Percentiles rank a stretch among this genome's conserved stretches.
phyloP scores from a whole-genome alignment of 1,140 invertebrate genomes.

The Macrotrachela quadricornifera region DNA sequence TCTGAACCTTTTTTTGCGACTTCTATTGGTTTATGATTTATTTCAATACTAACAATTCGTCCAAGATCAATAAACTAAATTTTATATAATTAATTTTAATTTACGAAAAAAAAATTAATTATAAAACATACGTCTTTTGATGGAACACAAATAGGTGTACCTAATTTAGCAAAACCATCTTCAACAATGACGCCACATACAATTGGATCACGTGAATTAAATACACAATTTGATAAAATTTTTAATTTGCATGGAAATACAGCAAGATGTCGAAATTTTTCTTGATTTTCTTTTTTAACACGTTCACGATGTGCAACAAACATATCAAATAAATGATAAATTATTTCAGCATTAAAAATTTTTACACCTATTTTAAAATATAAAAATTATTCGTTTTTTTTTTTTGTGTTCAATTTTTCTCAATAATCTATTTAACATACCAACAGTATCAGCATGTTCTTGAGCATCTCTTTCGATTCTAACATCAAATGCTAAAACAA shows the following conservation, averaged over 20 bases:
- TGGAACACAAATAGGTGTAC: slow-evolving; percentile 87
- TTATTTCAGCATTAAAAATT: slow-evolving; percentile 97
- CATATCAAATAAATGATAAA: slow-evolving; percentile 95
- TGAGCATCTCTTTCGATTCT: slow-evolving; percentile 92
- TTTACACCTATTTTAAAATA: slow-evolving; percentile 44
- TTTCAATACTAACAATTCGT: slow-evolving; percentile 75
- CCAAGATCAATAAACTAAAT: slow-evolving; percentile 75
- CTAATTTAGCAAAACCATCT: slow-evolving; percentile 76
- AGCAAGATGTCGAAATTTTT: slow-evolving; percentile 74
- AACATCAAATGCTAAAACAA: slow-evolving; percentile 95
- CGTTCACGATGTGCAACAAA: slow-evolving; percentile 85
- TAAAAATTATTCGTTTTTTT: not conserved
- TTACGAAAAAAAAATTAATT: not conserved
- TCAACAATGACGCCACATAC: slow-evolving; percentile 85
- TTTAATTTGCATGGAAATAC: slow-evolving; percentile 91
- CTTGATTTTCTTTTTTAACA: slow-evolving; percentile 67
- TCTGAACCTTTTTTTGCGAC: slow-evolving; percentile 80
- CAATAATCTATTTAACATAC: not conserved
- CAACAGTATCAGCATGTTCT: slow-evolving; percentile 68
- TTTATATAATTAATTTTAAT: slow-evolving; percentile 18
- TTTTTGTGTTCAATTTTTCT: not conserved
- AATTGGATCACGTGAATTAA: slow-evolving; percentile 92
- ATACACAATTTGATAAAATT: slow-evolving; percentile 67
- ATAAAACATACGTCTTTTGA: slow-evolving; percentile 47
- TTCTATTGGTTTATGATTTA: slow-evolving; percentile 56